Percentiles rank a stretch among this genome's conserved stretches.
Evolutionary conservation across 2,888 invertebrate species (phyloP).

Genomic region (Xestia ashworthii): DNA sequence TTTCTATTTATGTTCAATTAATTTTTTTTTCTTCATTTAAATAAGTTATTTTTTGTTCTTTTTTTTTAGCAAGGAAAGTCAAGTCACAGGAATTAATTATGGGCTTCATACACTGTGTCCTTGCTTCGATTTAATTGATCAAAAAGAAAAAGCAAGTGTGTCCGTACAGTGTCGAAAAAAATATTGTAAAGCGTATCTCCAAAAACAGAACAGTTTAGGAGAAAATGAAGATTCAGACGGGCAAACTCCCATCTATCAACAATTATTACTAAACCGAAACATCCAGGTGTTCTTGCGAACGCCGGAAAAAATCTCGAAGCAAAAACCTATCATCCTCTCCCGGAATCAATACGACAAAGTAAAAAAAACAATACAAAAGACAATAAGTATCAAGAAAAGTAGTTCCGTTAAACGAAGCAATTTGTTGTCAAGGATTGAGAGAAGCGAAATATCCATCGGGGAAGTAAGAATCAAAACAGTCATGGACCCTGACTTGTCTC

Average conservation of each 20-base stretch:
- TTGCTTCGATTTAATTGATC: constrained; percentile 15
- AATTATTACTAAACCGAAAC: constrained; percentile 75
- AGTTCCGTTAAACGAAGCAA: constrained; percentile 55
- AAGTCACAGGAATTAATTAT: constrained; percentile 57
- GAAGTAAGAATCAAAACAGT: constrained; percentile 69
- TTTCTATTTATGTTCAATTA: constrained; percentile 20
- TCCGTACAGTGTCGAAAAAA: constrained; percentile 30
- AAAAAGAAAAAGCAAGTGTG: constrained; percentile 17
- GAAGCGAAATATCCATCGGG: constrained; percentile 71
- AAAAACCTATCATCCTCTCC: constrained; percentile 78
- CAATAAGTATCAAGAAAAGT: constrained; percentile 59
- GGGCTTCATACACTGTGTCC: constrained; percentile 44
- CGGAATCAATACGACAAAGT: constrained; percentile 82
- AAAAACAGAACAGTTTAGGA: background rate
- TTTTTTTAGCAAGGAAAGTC: constrained; percentile 64
- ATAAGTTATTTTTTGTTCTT: constrained; percentile 33
- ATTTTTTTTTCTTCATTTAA: constrained; percentile 13
- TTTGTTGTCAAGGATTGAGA: background rate
- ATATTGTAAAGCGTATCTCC: background rate
- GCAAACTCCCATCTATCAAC: constrained; percentile 65
- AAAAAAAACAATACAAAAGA: constrained; percentile 77
- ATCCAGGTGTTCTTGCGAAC: constrained; percentile 78
- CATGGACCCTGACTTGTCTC: constrained; percentile 22
- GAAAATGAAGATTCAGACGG: background rate
- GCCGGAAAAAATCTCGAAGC: constrained; percentile 75